Evolutionary conservation across 2,113 vertebrate genomes (phyloP).

Genomic region (Balaeniceps rex): DNA sequence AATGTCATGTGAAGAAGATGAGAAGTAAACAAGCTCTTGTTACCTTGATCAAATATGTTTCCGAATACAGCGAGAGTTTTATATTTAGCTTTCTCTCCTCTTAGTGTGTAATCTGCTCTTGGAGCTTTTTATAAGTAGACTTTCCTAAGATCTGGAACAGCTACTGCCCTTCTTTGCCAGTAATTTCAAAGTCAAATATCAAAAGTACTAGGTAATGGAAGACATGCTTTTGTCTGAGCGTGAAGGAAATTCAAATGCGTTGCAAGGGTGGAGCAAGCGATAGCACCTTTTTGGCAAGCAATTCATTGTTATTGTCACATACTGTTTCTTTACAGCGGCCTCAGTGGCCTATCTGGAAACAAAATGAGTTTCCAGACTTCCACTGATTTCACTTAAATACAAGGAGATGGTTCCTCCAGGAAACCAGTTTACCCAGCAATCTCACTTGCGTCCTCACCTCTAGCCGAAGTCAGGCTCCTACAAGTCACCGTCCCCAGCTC

Average conservation of each 20-base stretch:
- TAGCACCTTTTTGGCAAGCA: neutral
- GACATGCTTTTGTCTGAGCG: neutral
- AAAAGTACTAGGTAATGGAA: slow-evolving; percentile 33
- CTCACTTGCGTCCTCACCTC: neutral
- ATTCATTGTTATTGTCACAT: neutral
- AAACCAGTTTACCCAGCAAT: neutral
- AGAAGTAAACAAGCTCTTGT: slow-evolving; percentile 59
- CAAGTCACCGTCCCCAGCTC: neutral
- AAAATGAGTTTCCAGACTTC: neutral
- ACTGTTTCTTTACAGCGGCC: neutral
- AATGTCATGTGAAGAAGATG: slow-evolving; percentile 30
- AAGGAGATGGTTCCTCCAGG: neutral
- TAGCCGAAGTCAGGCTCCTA: neutral
- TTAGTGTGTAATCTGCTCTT: slow-evolving; percentile 61
- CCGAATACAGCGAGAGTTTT: slow-evolving; percentile 38
- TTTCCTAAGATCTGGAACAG: slow-evolving; percentile 46
- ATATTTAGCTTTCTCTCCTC: slow-evolving; percentile 60
- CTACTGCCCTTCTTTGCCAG: slow-evolving; percentile 50
- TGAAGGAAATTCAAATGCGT: neutral
- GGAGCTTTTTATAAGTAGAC: slow-evolving; percentile 62
- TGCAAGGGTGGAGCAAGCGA: neutral
- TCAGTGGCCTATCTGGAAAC: neutral
- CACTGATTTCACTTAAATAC: neutral
- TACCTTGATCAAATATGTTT: slow-evolving; percentile 45
- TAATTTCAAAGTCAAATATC: slow-evolving; percentile 53